A percentile compares a stretch with the other conserved stretches of the same genome.
These are phyloP conservation scores for Meriones unguiculatus DNA, from an alignment of 2,113 vertebrate genomes.

Conservation along the genomic window DNA sequence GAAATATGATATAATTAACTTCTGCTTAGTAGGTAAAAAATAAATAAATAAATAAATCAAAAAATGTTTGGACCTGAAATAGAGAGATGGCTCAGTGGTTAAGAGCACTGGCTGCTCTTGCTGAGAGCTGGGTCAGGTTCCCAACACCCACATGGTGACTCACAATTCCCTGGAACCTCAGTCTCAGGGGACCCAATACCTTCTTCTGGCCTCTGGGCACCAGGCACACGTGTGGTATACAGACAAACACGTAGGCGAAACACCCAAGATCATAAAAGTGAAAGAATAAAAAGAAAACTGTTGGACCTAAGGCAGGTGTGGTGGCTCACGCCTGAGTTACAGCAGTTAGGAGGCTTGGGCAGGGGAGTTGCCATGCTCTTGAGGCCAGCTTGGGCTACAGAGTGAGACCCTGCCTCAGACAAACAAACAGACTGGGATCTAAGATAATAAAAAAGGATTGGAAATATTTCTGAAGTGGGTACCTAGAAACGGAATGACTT, in stretches of 20 bases:
- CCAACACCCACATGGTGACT: background rate
- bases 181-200: background rate
- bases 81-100: background rate
- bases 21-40: background rate
- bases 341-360: background rate
- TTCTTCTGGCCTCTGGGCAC: background rate
- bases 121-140: background rate
- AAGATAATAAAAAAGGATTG: background rate
- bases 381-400: background rate
- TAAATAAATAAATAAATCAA: no score
- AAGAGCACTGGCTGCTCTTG: background rate
- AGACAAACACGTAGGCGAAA: background rate
- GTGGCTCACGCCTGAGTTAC: background rate
- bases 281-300: background rate
- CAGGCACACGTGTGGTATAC: background rate
- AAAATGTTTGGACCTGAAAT: background rate
- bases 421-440: background rate
- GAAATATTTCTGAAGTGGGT: slow-evolving; percentile 37
- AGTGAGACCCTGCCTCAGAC: background rate
- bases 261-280: background rate
- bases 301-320: background rate
- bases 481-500: slow-evolving; percentile 1
- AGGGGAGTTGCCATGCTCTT: background rate
- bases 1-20: background rate
- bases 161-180: background rate